Conservation (phyloP, 2,113 vertebrate species). For the Stigmatopora nigra region DNA sequence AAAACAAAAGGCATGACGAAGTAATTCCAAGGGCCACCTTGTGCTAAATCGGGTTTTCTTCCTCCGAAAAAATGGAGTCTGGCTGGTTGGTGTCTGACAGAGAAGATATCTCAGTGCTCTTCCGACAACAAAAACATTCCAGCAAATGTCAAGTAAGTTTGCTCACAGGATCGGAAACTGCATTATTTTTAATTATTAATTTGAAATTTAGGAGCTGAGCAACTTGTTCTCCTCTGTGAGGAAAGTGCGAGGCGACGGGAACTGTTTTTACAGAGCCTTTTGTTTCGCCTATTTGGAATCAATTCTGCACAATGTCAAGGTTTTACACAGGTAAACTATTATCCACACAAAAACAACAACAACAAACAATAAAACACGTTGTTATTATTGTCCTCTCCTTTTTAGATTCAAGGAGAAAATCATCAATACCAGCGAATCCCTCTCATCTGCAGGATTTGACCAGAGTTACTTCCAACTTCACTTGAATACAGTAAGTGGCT, state of each 20-base stretch:
- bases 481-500: constrained; percentile 62
- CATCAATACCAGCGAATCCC: constrained; percentile 47
- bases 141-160: constrained; percentile 63
- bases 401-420: constrained; percentile 72
- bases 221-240: constrained; percentile 70
- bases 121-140: constrained; percentile 58
- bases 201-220: constrained; percentile 66
- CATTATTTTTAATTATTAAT: constrained; percentile 12
- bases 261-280: constrained; percentile 81
- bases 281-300: constrained; percentile 75
- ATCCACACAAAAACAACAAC: not conserved
- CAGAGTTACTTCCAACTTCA: constrained; percentile 65
- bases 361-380: not conserved
- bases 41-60: constrained; percentile 5
- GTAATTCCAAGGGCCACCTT: not conserved
- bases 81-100: constrained; percentile 63
- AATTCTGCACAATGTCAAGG: constrained; percentile 60
- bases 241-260: constrained; percentile 77
- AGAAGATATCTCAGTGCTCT: constrained; percentile 69
- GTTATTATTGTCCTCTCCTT: constrained; percentile 1
- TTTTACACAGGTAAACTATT: constrained; percentile 67
- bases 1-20: not conserved
- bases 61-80: constrained; percentile 49
- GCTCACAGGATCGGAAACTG: not conserved
- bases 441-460: constrained; percentile 64